phyloP scores from a whole-genome alignment of 2,888 invertebrate genomes.

The Congeria kusceri region DNA sequence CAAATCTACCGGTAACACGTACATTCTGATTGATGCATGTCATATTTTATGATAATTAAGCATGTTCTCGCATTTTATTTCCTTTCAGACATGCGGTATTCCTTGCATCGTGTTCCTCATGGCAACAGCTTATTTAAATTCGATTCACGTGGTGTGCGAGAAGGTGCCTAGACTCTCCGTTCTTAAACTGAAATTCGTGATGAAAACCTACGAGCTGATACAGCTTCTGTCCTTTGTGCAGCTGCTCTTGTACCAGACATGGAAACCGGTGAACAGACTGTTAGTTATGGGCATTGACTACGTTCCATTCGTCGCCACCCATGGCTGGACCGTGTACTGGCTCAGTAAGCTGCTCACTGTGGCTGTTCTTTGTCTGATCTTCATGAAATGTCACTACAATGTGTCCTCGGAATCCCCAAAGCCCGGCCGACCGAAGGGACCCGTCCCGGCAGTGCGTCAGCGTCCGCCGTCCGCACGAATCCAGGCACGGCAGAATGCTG shows the following conservation, averaged over 20 bases:
- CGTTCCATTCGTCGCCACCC: not conserved
- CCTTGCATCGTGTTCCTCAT: slow-evolving; percentile 13
- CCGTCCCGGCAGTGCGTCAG: not conserved
- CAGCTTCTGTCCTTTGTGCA: not conserved
- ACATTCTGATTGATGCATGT: too few relatives aligned
- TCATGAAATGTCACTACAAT: not conserved
- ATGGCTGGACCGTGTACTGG: not conserved
- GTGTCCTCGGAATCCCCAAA: not conserved
- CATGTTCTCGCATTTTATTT: not conserved
- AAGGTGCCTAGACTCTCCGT: not conserved
- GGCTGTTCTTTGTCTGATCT: not conserved
- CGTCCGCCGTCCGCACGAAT: slow-evolving; percentile 13
- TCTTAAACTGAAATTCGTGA: slow-evolving; percentile 7
- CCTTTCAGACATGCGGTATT: not conserved
- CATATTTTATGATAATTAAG: not conserved
- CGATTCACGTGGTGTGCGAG: not conserved
- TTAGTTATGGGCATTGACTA: too few relatives aligned
- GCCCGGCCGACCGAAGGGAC: not conserved
- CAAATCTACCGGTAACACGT: too few relatives aligned
- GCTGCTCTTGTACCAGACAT: not conserved
- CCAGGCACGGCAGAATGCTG: slow-evolving; percentile 2
- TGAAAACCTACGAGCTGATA: not conserved
- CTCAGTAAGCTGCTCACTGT: not conserved
- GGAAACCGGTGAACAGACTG: not conserved
- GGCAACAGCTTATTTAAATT: slow-evolving; percentile 15